phyloP scores from a whole-genome alignment of 2,888 invertebrate species.

The Drosophila greeni region DNA sequence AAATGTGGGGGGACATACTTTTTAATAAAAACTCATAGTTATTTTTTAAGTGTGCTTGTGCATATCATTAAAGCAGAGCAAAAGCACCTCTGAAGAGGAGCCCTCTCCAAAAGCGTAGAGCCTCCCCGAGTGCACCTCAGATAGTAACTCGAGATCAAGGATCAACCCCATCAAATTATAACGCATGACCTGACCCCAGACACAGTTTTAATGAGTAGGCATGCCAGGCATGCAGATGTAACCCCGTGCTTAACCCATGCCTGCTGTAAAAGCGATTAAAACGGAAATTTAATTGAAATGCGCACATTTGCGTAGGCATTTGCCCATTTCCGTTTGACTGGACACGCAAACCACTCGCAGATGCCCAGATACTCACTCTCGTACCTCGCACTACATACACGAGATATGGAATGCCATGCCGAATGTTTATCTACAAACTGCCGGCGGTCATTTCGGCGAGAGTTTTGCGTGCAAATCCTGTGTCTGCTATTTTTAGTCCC shows the following conservation, averaged over 20 bases:
- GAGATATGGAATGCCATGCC: slow-evolving; percentile 27
- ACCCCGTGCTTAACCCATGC: slow-evolving; percentile 19
- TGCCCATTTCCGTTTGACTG: slow-evolving; percentile 53
- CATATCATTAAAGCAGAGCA: not conserved
- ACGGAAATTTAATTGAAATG: slow-evolving; percentile 75
- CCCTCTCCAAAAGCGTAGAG: not conserved
- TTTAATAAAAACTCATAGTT: not conserved
- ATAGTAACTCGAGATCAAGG: slow-evolving; percentile 10
- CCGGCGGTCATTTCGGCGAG: slow-evolving; percentile 33
- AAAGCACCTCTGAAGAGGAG: not conserved
- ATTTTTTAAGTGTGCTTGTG: not conserved
- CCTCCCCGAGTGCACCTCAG: not conserved
- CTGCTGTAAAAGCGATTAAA: slow-evolving; percentile 71
- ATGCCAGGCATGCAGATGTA: slow-evolving; percentile 4
- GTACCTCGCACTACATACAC: not conserved
- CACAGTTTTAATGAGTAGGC: slow-evolving; percentile 36
- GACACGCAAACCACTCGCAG: slow-evolving; percentile 46
- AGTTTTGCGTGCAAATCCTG: slow-evolving; percentile 5
- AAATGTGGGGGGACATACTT: not conserved
- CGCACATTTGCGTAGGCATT: slow-evolving; percentile 71
- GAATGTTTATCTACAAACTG: slow-evolving; percentile 38
- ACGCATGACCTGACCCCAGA: slow-evolving; percentile 34
- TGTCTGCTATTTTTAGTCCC: slow-evolving; percentile 11
- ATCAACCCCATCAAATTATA: slow-evolving; percentile 28
- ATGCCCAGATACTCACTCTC: slow-evolving; percentile 22